These are phyloP conservation scores for Eupithecia abbreviata DNA, from an alignment of 2,888 invertebrate species.

Conservation along the genomic window DNA sequence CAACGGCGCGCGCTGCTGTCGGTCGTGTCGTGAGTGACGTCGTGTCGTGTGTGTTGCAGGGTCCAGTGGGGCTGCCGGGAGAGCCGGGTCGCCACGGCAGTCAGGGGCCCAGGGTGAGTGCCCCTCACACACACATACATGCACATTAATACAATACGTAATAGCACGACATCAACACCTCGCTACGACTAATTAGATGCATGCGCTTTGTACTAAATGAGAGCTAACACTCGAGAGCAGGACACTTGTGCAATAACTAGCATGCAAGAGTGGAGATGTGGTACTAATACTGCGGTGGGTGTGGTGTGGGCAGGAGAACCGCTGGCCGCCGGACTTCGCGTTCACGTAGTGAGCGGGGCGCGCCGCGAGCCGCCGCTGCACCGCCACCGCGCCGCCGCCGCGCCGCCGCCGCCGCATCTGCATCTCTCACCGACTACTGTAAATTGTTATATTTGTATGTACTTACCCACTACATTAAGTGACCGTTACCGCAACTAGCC, in stretches of 20 bases:
- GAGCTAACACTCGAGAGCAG: neutral
- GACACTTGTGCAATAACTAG: neutral
- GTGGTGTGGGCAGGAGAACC: conserved; percentile 73
- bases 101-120: conserved; percentile 90
- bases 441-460: conserved; percentile 39
- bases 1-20: neutral
- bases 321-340: conserved; percentile 78
- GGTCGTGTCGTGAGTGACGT: neutral
- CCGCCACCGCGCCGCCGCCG: conserved; percentile 30
- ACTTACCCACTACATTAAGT: conserved; percentile 27
- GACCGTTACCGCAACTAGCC: conserved; percentile 27
- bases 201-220: neutral
- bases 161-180: neutral
- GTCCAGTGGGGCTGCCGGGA: conserved; percentile 92
- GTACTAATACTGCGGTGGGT: conserved; percentile 56
- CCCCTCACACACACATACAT: neutral
- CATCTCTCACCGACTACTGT: conserved; percentile 23
- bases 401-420: conserved; percentile 32
- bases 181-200: neutral
- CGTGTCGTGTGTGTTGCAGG: conserved; percentile 77
- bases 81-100: conserved; percentile 90
- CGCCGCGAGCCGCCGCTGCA: conserved; percentile 22
- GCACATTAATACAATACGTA: neutral
- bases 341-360: conserved; percentile 69
- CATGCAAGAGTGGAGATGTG: conserved; percentile 20